Conservation (phyloP, 2,113 vertebrate genomes). For the Chionis minor region DNA sequence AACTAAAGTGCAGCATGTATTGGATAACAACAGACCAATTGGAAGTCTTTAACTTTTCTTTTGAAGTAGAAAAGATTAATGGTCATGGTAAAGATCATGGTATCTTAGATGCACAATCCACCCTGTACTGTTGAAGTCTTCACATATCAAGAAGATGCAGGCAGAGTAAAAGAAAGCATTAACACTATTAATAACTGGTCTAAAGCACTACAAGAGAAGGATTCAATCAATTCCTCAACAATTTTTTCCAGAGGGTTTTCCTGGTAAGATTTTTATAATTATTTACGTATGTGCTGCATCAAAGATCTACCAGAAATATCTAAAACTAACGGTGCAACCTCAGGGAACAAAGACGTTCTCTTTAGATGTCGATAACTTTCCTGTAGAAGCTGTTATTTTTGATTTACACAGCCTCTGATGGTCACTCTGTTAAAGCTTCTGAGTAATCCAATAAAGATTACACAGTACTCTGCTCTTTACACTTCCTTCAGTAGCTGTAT, state of each 20-base stretch:
- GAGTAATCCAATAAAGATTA: conserved; percentile 62
- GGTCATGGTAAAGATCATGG: not conserved
- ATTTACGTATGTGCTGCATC: not conserved
- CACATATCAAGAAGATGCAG: not conserved
- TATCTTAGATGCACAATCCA: not conserved
- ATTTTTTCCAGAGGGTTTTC: not conserved
- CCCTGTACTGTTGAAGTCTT: not conserved
- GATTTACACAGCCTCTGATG: conserved; percentile 59
- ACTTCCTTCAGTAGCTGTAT: conserved; percentile 46
- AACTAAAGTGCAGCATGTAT: not conserved
- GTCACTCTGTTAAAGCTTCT: conserved; percentile 33
- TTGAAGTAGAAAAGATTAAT: not conserved
- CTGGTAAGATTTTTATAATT: conserved; percentile 27
- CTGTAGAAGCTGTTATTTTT: conserved; percentile 57
- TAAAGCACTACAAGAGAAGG: not conserved
- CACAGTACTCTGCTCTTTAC: conserved; percentile 28
- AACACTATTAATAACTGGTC: not conserved
- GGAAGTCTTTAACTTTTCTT: not conserved
- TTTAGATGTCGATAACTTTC: conserved; percentile 48
- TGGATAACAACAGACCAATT: not conserved
- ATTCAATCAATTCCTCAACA: not conserved
- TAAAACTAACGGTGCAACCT: conserved; percentile 40
- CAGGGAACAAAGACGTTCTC: conserved; percentile 36
- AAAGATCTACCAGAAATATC: conserved; percentile 25
- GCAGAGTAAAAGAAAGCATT: not conserved